These are phyloP conservation scores for Misgurnus mizolepis DNA, from an alignment of 2,113 vertebrate genomes.

Conservation along the genomic window DNA sequence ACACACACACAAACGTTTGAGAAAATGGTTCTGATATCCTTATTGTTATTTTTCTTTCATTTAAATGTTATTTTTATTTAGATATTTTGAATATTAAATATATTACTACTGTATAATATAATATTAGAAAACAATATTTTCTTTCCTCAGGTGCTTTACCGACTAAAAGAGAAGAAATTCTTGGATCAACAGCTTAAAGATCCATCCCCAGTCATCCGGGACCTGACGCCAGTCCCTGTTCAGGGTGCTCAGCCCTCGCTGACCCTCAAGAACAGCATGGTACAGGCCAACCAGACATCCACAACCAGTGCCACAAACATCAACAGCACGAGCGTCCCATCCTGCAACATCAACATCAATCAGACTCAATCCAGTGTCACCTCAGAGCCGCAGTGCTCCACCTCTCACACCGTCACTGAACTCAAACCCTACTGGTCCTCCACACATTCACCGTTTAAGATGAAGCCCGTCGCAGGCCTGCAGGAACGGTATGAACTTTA, in stretches of 20 bases:
- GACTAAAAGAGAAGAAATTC: constrained; percentile 88
- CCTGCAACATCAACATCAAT: constrained; percentile 51
- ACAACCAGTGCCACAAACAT: constrained; percentile 50
- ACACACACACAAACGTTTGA: too few species aligned
- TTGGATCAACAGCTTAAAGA: constrained; percentile 86
- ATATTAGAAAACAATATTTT: not conserved
- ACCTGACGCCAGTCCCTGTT: constrained; percentile 75
- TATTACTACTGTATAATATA: too few species aligned
- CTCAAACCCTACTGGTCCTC: constrained; percentile 76
- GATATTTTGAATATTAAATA: too few species aligned
- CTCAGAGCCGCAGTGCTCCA: constrained; percentile 29
- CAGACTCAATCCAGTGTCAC: constrained; percentile 70
- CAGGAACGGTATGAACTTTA: constrained; percentile 82
- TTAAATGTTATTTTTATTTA: too few species aligned
- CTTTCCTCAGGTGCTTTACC: constrained; percentile 84
- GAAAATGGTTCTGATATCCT: too few species aligned
- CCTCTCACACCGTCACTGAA: constrained; percentile 61
- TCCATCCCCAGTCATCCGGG: constrained; percentile 73
- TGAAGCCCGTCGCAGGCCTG: constrained; percentile 91
- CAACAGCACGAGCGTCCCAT: constrained; percentile 34
- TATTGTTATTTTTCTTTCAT: too few species aligned
- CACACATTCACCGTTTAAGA: constrained; percentile 92
- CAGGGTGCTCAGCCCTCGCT: constrained; percentile 67
- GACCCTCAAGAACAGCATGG: constrained; percentile 82
- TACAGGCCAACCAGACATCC: constrained; percentile 81